A percentile compares a stretch with the other conserved stretches of the same genome.
Evolutionary conservation across 1,140 invertebrate species (phyloP).

Genomic region (Chironomus tepperi): DNA sequence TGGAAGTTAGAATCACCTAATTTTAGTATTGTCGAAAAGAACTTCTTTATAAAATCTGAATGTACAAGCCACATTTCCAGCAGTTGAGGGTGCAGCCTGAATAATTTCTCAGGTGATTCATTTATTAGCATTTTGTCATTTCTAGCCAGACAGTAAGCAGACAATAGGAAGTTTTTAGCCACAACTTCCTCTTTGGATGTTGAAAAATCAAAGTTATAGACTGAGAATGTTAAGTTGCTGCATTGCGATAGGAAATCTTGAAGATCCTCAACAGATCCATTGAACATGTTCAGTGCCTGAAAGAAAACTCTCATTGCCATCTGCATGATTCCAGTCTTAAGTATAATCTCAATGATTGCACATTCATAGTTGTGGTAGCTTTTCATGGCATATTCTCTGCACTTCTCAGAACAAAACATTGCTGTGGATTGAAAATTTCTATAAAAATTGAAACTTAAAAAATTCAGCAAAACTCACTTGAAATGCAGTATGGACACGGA

Average conservation of each 20-base stretch:
- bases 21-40: neutral
- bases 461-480: neutral
- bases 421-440: neutral
- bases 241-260: neutral
- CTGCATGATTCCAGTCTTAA: neutral
- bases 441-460: neutral
- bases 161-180: neutral
- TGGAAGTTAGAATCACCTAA: neutral
- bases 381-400: neutral
- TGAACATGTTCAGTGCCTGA: neutral
- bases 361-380: slow-evolving; percentile 11
- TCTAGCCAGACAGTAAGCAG: neutral
- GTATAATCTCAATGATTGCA: neutral
- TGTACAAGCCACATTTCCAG: neutral
- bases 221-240: neutral
- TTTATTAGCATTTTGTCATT: neutral
- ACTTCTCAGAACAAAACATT: neutral
- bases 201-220: slow-evolving; percentile 3
- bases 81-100: neutral
- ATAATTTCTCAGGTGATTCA: neutral
- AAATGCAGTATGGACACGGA: neutral
- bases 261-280: neutral
- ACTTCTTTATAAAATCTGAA: neutral
- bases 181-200: neutral
- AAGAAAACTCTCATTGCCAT: slow-evolving; percentile 15